Base-by-base conservation (phyloP, 2,797 vertebrate genomes). In the Xenopus petersii region DNA sequence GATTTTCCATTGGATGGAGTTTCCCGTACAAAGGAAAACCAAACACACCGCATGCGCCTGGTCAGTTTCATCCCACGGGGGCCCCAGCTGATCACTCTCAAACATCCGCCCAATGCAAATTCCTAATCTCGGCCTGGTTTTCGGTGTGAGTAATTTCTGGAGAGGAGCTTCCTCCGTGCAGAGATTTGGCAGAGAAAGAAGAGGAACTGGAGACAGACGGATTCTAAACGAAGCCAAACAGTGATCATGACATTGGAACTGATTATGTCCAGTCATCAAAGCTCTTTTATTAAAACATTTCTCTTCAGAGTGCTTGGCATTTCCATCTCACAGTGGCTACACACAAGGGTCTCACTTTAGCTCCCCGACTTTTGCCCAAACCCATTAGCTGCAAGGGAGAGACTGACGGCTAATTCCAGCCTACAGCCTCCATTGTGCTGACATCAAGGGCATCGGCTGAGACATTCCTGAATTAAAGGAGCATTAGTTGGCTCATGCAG, bases 321-420 rank as follows among this genome's bases (percentile, higher is more conserved):
- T 47, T 48, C 46, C 49, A 49, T 67, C 11, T 54, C 55, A 71
- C 64, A 71, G 75, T 69, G 66, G 75, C 86, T 91, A 90, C 81
- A 92, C 92, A 30, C 16, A 65, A 48, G 13, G 26, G 26, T 30
- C 26, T 30, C 26, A 30, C 26, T 30, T 30, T 30, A 30, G 3
- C 36, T 1, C 36, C 8, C 8, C 1, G 5, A 6, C 3, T 42
- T 42, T 42, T 9, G 5, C 36, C 36, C 5, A 42, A 42, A 42
- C 36, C 36, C 36, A 42, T 42, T 9, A 42, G 36, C 5, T 42
- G 36, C 36, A 42, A 42, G 5, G 33, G 33, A 6, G 6, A 6
- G 1, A 26, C 26, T 2, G 26, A 26, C 26, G 3, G 26, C 26
- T 30, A 4, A 30, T 30, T 30, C 4, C 26, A 30, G 26, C 26